A percentile compares a stretch with the other conserved stretches of the same genome.
Evolutionary conservation across 2,888 invertebrate genomes (phyloP).

Genomic region (Smittia aterrima): DNA sequence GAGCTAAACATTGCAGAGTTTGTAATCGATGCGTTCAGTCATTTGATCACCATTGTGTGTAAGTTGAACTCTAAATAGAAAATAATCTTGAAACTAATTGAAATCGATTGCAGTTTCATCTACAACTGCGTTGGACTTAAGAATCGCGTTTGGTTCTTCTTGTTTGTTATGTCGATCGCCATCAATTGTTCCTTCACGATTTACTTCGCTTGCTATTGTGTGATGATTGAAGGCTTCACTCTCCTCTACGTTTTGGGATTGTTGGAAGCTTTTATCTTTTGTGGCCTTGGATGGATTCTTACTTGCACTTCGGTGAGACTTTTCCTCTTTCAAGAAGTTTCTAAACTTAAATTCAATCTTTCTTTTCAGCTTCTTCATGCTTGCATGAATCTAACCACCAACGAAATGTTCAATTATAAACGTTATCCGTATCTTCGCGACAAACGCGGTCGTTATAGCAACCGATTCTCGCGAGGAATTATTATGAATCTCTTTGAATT

Average conservation of each 20-base stretch:
- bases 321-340: slow-evolving; percentile 12
- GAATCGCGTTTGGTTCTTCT: slow-evolving; percentile 91
- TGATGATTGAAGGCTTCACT: slow-evolving; percentile 81
- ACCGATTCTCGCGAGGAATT: slow-evolving; percentile 88
- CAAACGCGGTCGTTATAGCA: slow-evolving; percentile 82
- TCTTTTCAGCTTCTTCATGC: slow-evolving; percentile 77
- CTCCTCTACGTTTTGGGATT: slow-evolving; percentile 80
- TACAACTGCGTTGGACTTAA: slow-evolving; percentile 91
- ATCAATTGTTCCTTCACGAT: slow-evolving; percentile 85
- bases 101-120: slow-evolving; percentile 94
- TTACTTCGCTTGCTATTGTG: slow-evolving; percentile 82
- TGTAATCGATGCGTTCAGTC: slow-evolving; percentile 76
- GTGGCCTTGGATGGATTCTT: slow-evolving; percentile 81
- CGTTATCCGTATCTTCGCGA: slow-evolving; percentile 86
- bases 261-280: slow-evolving; percentile 79
- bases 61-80: slow-evolving; percentile 48
- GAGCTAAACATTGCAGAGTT: slow-evolving; percentile 89
- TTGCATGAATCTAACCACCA: slow-evolving; percentile 90
- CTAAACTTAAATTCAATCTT: slow-evolving; percentile 32
- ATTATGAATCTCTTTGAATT: slow-evolving; percentile 85
- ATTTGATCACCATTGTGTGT: too few relatives aligned
- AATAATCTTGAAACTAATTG: slow-evolving; percentile 54
- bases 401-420: slow-evolving; percentile 93
- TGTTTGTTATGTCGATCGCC: slow-evolving; percentile 83
- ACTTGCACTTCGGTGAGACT: slow-evolving; percentile 80